Percentiles rank a stretch among this genome's conserved stretches.
Evolutionary conservation across 23 tunicate genomes (phyloP).

Genomic region (Halocynthia aurantium): DNA sequence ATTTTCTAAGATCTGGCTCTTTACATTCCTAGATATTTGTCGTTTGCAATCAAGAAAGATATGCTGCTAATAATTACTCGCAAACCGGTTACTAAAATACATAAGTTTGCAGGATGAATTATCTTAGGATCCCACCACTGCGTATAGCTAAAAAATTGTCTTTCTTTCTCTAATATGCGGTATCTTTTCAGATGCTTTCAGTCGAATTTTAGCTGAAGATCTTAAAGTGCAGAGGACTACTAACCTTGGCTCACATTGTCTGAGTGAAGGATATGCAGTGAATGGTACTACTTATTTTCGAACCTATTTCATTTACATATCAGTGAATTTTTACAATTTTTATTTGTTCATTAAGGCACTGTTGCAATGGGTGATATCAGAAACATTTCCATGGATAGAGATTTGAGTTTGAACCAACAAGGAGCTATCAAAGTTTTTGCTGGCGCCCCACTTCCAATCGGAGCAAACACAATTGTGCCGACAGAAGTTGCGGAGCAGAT

Average conservation of each 20-base stretch:
- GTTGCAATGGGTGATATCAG: neutral
- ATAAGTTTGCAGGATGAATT: too few relatives aligned
- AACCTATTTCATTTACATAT: too few relatives aligned
- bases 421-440: constrained; percentile 45
- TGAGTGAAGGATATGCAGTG: neutral
- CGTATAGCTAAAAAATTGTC: too few relatives aligned
- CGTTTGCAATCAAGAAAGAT: neutral
- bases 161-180: neutral
- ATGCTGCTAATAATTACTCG: neutral
- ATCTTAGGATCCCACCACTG: too few relatives aligned
- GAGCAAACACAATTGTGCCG: constrained; percentile 76
- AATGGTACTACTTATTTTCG: neutral
- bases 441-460: constrained; percentile 75
- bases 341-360: neutral
- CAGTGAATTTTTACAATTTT: too few relatives aligned
- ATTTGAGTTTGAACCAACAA: neutral
- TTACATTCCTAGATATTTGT: neutral
- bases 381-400: neutral
- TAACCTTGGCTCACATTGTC: too few relatives aligned
- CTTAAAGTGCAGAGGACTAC: constrained; percentile 16
- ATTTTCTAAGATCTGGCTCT: too few relatives aligned
- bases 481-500: constrained; percentile 65
- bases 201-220: constrained; percentile 69
- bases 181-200: constrained; percentile 42
- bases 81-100: too few relatives aligned